Evolutionary conservation across 53 echinoderm and acorn worm genomes (phyloP).

Genomic region (Stichopus horrens): DNA sequence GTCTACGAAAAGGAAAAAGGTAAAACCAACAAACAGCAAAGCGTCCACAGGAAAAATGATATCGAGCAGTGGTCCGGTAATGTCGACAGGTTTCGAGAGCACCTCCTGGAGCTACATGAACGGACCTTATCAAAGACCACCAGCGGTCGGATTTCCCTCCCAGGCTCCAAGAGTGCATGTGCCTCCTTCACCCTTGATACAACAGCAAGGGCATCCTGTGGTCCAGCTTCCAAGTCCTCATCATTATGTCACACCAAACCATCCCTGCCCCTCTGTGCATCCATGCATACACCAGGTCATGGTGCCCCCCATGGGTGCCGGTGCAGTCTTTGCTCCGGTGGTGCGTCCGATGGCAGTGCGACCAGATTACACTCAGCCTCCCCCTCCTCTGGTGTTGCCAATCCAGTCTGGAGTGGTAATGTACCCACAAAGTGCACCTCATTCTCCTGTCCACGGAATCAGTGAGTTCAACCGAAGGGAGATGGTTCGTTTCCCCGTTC

Average conservation of each 20-base stretch:
- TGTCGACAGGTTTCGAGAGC: neutral
- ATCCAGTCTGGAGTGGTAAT: neutral
- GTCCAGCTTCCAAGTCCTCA: neutral
- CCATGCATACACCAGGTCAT: neutral
- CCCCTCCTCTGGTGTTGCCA: slow-evolving; percentile 12
- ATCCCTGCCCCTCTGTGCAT: neutral
- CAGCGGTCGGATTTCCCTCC: neutral
- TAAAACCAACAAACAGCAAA: neutral
- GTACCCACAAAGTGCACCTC: neutral
- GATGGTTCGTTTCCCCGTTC: neutral
- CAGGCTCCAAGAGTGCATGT: neutral
- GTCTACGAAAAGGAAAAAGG: neutral
- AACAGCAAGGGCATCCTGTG: neutral
- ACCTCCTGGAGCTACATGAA: neutral
- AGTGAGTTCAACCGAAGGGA: neutral
- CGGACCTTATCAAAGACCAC: neutral
- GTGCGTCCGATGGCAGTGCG: neutral
- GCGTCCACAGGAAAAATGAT: neutral
- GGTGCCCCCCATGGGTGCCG: neutral
- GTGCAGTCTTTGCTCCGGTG: neutral
- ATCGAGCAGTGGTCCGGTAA: neutral
- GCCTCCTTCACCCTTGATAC: neutral
- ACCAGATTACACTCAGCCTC: slow-evolving; percentile 33
- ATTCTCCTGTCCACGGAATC: neutral
- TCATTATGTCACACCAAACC: neutral